Base-by-base conservation (phyloP, 2,797 vertebrate species). In the Falco cherrug region DNA sequence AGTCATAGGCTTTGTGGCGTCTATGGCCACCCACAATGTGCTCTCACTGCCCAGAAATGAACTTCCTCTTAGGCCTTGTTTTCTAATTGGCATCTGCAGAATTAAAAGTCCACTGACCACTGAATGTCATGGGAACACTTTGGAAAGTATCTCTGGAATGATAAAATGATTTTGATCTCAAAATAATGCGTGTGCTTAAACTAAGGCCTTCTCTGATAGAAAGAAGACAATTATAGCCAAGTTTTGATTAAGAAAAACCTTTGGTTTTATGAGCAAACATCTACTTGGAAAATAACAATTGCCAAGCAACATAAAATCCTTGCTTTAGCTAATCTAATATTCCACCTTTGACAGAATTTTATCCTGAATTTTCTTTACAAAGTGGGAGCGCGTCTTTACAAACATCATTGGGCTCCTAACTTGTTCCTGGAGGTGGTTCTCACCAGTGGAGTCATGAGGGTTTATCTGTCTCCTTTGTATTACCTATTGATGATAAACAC, bases 131-230 rank as follows among this genome's bases (percentile, higher is more conserved):
- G 96, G 93, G 96, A 97, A 96, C 64, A 84, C 57, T 96, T 87
- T 56, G 20, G 63, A 95, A 97, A 96, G 35, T 54, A 96, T 96
- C 73, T 95, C 61, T 88, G 96, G 96, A 96, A 96, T 97, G 91
- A 95, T 48, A 93, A 94, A 95, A 69, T 19, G 50, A 79, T 96
- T 96, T 78, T 76, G 61, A 94, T 79, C 57, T 79, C 3, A 5
- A 88, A 95, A 88, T 90, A 93, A 84, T 76, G n/a, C 19, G 16
- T 67, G 24, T 79, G 43, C n/a, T 82, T 90, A 84, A 86, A 53
- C 57, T 71, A 87, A 89, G 87, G n/a, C 20, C 8, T 93, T 87
- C 85, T 90, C 47, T 95, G 61, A 81, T 10, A 81, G 65, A 88
- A 84, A 70, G 26, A 84, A 89, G 82, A 87, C 45, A 91, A 89